Evolutionary conservation across 2,888 invertebrate genomes (phyloP), one percentile per base, ranked within the genome.

Genomic region (Melitaea athalia): DNA sequence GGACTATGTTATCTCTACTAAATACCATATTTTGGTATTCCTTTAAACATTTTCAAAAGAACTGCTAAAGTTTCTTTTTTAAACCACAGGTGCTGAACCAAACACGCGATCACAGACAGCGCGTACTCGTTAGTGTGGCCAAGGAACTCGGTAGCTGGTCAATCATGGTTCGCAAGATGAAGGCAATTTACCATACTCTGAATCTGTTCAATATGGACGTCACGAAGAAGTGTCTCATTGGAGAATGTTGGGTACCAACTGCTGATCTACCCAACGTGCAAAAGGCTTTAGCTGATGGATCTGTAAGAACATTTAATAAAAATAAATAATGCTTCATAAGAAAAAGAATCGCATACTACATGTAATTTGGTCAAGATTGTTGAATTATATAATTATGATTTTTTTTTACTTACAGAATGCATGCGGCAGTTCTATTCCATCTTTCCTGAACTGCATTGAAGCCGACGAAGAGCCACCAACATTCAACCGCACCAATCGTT

Each of bases 51-150:
- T n/a, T 55, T 31, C 14, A 42, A 14, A 47, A 12, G 11, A 52
- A 52, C 7, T 17, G 12, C 5, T 15, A 50, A 38, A 10, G 15
- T 59, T 67, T 43, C 59, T 70, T 59, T 64, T 15, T 72, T 15
- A n/a, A 38, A 57, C 11, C 1, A 50, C 74, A 96, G 96, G 97
- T 98, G 8, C 89, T 98, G 76, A 96, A 96, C 79, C 97, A 98
- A 93, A 98, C 98, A n/a, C 96, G 96, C 84, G 98, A 98, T 87
- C 98, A 98, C 87, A 94, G 98, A 60, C 97, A 97, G 81, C 94
- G 98, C 50, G 97, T 98, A 0, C 91, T 98, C 49, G 95, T 95
- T 14, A 96, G 96, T 75, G 98, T 98, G 0, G 97, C 98, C 61
- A 97, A 97, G 84, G 97, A 98, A 83, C 92, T 98, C 73, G 95